Evolutionary conservation across 2,888 invertebrate species (phyloP).

Genomic region (Drosophila melanosoma): DNA sequence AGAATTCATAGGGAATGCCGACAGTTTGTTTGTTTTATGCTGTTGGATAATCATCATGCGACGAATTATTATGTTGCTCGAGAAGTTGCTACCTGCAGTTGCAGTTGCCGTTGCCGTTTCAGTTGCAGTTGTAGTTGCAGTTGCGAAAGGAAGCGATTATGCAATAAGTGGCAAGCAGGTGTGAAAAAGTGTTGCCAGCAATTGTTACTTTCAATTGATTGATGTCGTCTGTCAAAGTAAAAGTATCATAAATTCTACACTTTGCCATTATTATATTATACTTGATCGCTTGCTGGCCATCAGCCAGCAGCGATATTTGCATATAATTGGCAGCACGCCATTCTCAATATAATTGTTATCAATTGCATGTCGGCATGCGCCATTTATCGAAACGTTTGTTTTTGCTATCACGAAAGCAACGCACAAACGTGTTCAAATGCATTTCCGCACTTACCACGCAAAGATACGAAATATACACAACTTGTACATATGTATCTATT

Average conservation of each 20-base stretch:
- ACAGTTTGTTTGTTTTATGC: slow-evolving; percentile 23
- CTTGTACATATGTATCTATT: slow-evolving; percentile 18
- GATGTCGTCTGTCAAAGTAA: slow-evolving; percentile 59
- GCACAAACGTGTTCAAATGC: slow-evolving; percentile 77
- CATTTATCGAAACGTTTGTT: slow-evolving; percentile 50
- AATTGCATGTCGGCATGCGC: slow-evolving; percentile 21
- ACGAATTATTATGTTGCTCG: slow-evolving; percentile 21
- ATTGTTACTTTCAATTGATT: slow-evolving; percentile 65
- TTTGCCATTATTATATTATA: not conserved
- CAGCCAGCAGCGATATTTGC: slow-evolving; percentile 27
- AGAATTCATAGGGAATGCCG: slow-evolving; percentile 36
- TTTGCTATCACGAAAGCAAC: slow-evolving; percentile 57
- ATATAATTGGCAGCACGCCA: slow-evolving; percentile 34
- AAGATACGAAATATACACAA: slow-evolving; percentile 23
- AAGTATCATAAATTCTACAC: slow-evolving; percentile 57
- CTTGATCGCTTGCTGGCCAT: slow-evolving; percentile 27
- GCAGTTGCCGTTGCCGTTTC: slow-evolving; percentile 12
- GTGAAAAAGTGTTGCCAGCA: slow-evolving; percentile 24
- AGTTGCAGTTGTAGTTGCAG: slow-evolving; percentile 22
- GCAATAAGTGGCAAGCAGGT: slow-evolving; percentile 17
- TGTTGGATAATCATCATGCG: slow-evolving; percentile 56
- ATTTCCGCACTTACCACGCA: slow-evolving; percentile 56
- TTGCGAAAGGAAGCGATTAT: slow-evolving; percentile 57
- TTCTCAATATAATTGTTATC: slow-evolving; percentile 30
- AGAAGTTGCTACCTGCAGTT: slow-evolving; percentile 10